phyloP scores from a whole-genome alignment of 1,140 invertebrate genomes.

The Lerema accius region DNA sequence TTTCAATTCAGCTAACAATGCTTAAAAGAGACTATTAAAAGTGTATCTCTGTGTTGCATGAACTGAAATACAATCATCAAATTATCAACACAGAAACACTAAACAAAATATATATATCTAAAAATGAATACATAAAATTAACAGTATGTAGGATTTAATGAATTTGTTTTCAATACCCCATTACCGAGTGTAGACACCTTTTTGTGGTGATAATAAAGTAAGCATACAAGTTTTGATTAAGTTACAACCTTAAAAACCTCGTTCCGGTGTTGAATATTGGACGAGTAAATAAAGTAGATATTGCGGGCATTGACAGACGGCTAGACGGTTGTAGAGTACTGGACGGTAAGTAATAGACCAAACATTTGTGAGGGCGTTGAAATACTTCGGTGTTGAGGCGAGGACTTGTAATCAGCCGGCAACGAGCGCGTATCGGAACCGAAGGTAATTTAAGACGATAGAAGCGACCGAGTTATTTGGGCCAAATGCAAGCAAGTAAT shows the following conservation, averaged over 20 bases:
- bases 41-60: no score
- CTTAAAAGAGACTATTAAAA: no score
- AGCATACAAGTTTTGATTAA: constrained; percentile 69
- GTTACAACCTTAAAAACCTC: constrained; percentile 64
- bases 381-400: constrained; percentile 39
- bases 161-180: constrained; percentile 32
- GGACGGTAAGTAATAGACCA: constrained; percentile 67
- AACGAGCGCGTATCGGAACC: constrained; percentile 49
- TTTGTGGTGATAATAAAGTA: constrained; percentile 59
- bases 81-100: no score
- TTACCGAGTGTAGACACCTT: constrained; percentile 39
- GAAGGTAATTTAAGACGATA: constrained; percentile 68
- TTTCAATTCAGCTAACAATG: no score
- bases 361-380: constrained; percentile 58
- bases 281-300: constrained; percentile 56
- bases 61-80: no score
- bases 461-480: constrained; percentile 72
- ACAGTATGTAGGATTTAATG: no score
- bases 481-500: constrained; percentile 80
- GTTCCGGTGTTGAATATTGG: constrained; percentile 54
- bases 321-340: constrained; percentile 47
- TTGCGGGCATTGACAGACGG: constrained; percentile 45
- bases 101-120: no score
- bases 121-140: no score
- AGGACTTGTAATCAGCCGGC: constrained; percentile 40